A percentile compares a stretch with the other conserved stretches of the same genome.
phyloP scores from a whole-genome alignment of 2,888 invertebrate species.

The Arctia plantaginis region DNA sequence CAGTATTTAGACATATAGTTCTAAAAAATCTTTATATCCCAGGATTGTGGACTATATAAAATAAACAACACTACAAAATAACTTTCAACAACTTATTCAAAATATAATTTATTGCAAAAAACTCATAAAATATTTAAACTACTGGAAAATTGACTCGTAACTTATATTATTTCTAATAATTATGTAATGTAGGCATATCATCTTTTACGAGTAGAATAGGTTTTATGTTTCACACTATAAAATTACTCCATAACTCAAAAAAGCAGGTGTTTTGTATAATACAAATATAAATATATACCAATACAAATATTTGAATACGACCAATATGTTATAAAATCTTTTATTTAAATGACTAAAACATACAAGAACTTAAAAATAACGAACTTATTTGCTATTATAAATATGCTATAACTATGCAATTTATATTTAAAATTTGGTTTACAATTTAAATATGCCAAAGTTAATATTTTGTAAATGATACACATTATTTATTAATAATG shows the following conservation, averaged over 20 bases:
- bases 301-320: conserved; percentile 38
- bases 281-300: too few species aligned
- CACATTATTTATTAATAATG: conserved; percentile 28
- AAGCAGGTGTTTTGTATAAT: conserved; percentile 31
- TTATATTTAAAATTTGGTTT: conserved; percentile 38
- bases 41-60: neutral
- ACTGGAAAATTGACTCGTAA: conserved; percentile 11
- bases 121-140: conserved; percentile 9
- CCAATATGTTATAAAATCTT: conserved; percentile 23
- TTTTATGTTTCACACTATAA: conserved; percentile 37
- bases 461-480: conserved; percentile 31
- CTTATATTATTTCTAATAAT: conserved; percentile 14
- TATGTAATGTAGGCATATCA: conserved; percentile 16
- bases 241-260: conserved; percentile 31
- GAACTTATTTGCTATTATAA: conserved; percentile 27
- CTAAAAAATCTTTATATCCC: neutral
- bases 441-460: conserved; percentile 31
- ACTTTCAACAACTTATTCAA: conserved; percentile 5
- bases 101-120: conserved; percentile 15
- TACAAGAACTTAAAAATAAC: conserved; percentile 31
- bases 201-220: conserved; percentile 25
- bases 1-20: neutral
- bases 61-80: neutral
- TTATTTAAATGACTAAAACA: conserved; percentile 23
- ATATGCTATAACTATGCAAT: conserved; percentile 47